Conservation (phyloP, 2,888 invertebrate genomes). For the Drosophila phalerata region DNA sequence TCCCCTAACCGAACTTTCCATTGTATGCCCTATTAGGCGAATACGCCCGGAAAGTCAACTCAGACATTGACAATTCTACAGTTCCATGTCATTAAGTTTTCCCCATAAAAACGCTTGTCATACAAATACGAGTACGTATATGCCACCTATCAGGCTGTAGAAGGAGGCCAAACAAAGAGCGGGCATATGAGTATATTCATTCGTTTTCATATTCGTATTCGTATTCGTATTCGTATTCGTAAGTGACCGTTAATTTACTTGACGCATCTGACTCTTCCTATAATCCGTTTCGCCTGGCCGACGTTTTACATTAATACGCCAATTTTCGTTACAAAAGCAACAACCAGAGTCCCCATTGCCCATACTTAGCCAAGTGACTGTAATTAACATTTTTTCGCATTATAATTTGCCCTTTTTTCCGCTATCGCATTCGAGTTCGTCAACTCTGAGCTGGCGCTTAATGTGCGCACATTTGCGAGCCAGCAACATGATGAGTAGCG, state of each 20-base stretch:
- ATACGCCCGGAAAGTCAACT: slow-evolving; percentile 15
- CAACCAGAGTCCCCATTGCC: slow-evolving; percentile 41
- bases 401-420: slow-evolving; percentile 76
- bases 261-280: slow-evolving; percentile 46
- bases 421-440: slow-evolving; percentile 43
- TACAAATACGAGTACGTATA: slow-evolving; percentile 11
- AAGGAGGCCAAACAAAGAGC: slow-evolving; percentile 52
- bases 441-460: slow-evolving; percentile 63
- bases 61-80: slow-evolving; percentile 2
- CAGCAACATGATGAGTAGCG: slow-evolving; percentile 18
- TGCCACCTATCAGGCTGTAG: slow-evolving; percentile 31
- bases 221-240: slow-evolving; percentile 26
- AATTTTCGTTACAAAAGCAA: slow-evolving; percentile 58
- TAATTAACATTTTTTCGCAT: slow-evolving; percentile 75
- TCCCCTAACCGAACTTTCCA: slow-evolving; percentile 16
- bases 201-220: slow-evolving; percentile 5
- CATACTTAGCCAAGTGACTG: slow-evolving; percentile 59
- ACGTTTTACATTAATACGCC: slow-evolving; percentile 71
- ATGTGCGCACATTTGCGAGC: slow-evolving; percentile 67
- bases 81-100: slow-evolving; percentile 73
- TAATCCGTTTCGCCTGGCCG: slow-evolving; percentile 75
- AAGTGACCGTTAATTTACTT: slow-evolving; percentile 74
- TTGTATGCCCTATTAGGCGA: slow-evolving; percentile 36
- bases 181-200: slow-evolving; percentile 17
- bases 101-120: slow-evolving; percentile 62